A percentile compares a stretch with the other conserved stretches of the same genome.
Evolutionary conservation across 2,888 invertebrate genomes (phyloP).

Genomic region (Apantesis nais): DNA sequence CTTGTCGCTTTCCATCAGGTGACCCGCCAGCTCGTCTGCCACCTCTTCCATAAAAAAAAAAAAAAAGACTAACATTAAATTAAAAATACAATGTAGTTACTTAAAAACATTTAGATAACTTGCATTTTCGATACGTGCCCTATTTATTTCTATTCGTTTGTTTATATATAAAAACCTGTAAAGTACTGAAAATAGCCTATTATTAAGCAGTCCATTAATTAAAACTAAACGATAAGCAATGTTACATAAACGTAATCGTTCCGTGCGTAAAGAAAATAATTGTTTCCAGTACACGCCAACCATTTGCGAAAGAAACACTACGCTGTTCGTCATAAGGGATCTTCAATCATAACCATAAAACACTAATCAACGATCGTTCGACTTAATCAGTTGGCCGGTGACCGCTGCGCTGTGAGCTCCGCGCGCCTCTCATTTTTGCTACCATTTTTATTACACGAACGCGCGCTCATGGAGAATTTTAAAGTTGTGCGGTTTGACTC

Average conservation of each 20-base stretch:
- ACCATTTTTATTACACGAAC: constrained; percentile 33
- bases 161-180: background rate
- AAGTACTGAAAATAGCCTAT: background rate
- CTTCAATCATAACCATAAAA: constrained; percentile 67
- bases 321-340: constrained; percentile 54
- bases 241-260: constrained; percentile 2
- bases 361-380: constrained; percentile 77
- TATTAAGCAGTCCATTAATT: background rate
- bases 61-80: background rate
- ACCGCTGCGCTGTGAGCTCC: constrained; percentile 62
- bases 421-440: constrained; percentile 49
- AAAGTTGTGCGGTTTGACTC: constrained; percentile 70
- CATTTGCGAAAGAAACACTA: constrained; percentile 36
- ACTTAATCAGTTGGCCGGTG: constrained; percentile 76
- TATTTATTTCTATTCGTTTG: background rate
- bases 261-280: constrained; percentile 38
- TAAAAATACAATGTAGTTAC: background rate
- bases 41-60: too few relatives aligned
- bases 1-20: too few relatives aligned
- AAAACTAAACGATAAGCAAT: background rate
- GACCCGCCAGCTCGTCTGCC: too few relatives aligned
- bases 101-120: background rate
- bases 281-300: constrained; percentile 32
- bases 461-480: constrained; percentile 66
- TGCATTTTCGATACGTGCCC: background rate